Evolutionary conservation across 1,140 invertebrate genomes (phyloP).

Genomic region (Drosophila sechellia): DNA sequence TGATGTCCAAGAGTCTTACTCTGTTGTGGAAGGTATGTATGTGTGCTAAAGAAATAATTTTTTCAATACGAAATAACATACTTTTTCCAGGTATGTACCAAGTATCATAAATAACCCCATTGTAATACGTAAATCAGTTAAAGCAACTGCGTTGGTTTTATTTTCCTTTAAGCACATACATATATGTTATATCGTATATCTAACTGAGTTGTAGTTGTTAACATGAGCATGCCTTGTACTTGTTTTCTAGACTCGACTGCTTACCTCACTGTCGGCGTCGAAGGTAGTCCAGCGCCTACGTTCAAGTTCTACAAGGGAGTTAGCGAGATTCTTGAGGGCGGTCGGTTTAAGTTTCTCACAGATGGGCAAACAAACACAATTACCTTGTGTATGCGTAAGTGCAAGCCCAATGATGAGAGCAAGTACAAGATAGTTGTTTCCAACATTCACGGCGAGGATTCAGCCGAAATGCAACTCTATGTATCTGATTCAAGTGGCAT

Average conservation of each 20-base stretch:
- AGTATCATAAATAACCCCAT: not conserved
- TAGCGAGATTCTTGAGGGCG: slow-evolving; percentile 95
- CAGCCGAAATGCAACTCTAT: slow-evolving; percentile 97
- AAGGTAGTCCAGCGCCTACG: slow-evolving; percentile 96
- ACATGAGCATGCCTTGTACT: slow-evolving; percentile 15
- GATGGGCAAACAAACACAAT: slow-evolving; percentile 95
- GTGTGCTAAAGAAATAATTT: too few species aligned
- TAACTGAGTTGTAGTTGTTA: slow-evolving; percentile 35
- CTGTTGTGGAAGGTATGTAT: slow-evolving; percentile 93
- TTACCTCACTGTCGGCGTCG: slow-evolving; percentile 94
- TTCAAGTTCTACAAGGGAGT: slow-evolving; percentile 98
- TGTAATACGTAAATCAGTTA: too few species aligned
- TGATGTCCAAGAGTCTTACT: slow-evolving; percentile 95
- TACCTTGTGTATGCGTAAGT: slow-evolving; percentile 97
- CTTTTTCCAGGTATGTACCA: not conserved
- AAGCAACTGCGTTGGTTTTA: too few species aligned
- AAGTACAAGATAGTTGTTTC: slow-evolving; percentile 97
- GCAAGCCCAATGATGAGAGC: slow-evolving; percentile 98
- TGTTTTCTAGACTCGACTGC: slow-evolving; percentile 91
- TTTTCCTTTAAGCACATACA: too few species aligned
- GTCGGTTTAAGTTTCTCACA: slow-evolving; percentile 95
- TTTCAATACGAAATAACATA: not conserved
- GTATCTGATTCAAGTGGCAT: slow-evolving; percentile 98
- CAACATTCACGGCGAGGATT: slow-evolving; percentile 97
- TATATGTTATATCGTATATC: not conserved